These are phyloP conservation scores for Volucella zonaria DNA, from an alignment of 2,888 invertebrate genomes.

Conservation along the genomic window DNA sequence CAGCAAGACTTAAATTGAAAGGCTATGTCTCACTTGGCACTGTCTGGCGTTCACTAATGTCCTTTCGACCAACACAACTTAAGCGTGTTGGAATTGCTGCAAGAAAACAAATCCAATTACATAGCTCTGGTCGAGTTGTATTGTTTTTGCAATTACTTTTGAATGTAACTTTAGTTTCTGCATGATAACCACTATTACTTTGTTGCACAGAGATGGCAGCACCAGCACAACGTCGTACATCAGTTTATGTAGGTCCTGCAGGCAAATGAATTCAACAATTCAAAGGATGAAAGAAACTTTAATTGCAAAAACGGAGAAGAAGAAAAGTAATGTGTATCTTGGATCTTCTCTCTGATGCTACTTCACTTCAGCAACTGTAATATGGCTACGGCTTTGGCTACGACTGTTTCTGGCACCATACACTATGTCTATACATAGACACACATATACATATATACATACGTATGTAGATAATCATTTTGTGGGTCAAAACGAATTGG, in stretches of 20 bases:
- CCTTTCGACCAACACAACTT: constrained; percentile 56
- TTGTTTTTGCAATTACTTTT: constrained; percentile 35
- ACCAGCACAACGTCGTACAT: constrained; percentile 11
- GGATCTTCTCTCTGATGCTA: constrained; percentile 30
- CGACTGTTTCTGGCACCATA: background rate
- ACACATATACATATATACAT: background rate
- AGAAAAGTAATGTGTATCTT: constrained; percentile 58
- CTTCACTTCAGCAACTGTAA: background rate
- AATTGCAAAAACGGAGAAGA: constrained; percentile 60
- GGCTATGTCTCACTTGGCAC: constrained; percentile 48
- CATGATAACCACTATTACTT: constrained; percentile 45
- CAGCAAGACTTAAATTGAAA: constrained; percentile 24
- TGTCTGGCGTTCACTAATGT: constrained; percentile 58
- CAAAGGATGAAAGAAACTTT: constrained; percentile 65
- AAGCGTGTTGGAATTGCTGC: constrained; percentile 48
- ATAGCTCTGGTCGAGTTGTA: constrained; percentile 20
- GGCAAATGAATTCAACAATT: constrained; percentile 61
- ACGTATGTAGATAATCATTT: constrained; percentile 2
- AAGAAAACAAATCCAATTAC: constrained; percentile 72
- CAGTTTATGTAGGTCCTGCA: constrained; percentile 32
- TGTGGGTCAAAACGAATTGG: constrained; percentile 58
- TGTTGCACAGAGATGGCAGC: constrained; percentile 51
- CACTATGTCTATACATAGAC: background rate
- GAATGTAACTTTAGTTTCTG: constrained; percentile 33
- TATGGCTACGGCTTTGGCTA: background rate